A percentile compares a stretch with the other conserved stretches of the same genome.
These are phyloP conservation scores for Corythoichthys haematopterus DNA, from an alignment of 2,113 vertebrate genomes.

Conservation along the genomic window DNA sequence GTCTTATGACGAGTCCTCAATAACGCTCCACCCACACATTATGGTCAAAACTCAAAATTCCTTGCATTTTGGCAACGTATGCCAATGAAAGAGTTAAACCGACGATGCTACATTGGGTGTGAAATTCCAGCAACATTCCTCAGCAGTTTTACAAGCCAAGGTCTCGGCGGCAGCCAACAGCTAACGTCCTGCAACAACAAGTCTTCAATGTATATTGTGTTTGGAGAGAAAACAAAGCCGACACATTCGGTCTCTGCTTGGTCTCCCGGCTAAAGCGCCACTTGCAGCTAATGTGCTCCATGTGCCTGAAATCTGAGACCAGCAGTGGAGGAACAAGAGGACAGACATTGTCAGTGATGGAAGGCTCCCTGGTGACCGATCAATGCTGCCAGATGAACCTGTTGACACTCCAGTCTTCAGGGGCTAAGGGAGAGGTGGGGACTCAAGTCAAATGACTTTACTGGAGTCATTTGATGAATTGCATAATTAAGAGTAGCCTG, in stretches of 20 bases:
- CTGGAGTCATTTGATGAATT: too few species aligned
- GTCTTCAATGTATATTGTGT: slow-evolving; percentile 59
- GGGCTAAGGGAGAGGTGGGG: background rate
- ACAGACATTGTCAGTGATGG: slow-evolving; percentile 47
- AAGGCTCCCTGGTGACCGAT: slow-evolving; percentile 53
- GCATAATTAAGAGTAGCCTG: too few species aligned
- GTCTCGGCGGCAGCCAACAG: slow-evolving; percentile 42
- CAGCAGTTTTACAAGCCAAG: slow-evolving; percentile 40
- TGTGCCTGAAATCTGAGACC: slow-evolving; percentile 62
- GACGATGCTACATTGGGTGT: slow-evolving; percentile 14
- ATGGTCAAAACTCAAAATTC: too few species aligned
- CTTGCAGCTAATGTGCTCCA: slow-evolving; percentile 63
- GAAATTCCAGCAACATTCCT: slow-evolving; percentile 59
- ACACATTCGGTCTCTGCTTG: background rate
- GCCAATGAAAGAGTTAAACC: background rate
- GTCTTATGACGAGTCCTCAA: too few species aligned
- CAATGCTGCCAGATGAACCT: slow-evolving; percentile 32
- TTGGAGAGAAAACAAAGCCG: slow-evolving; percentile 68
- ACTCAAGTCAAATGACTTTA: background rate
- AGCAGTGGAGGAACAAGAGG: slow-evolving; percentile 28
- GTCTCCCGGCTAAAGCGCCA: slow-evolving; percentile 28
- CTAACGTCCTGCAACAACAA: slow-evolving; percentile 50
- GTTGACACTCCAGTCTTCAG: slow-evolving; percentile 8
- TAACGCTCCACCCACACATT: too few species aligned
- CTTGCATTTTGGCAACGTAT: too few species aligned